Base-by-base conservation (phyloP, 2,888 invertebrate species). In the Anthrax anthrax region DNA sequence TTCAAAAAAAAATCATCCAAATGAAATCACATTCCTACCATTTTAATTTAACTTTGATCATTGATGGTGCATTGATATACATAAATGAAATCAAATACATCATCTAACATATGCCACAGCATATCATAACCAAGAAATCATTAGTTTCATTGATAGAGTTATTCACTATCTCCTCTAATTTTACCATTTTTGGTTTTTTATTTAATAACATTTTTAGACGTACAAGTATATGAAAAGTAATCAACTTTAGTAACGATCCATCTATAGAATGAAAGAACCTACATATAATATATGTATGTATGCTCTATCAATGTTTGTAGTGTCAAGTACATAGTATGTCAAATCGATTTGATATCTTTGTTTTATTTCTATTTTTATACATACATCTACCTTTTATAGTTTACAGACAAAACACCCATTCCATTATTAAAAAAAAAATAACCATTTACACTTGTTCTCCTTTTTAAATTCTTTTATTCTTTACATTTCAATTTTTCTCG, bases 261-360 rank as follows among this genome's bases (percentile, higher is more conserved):
- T 6, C 23, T 23, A 23, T 23, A 23, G 23, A 23, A 23, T 8
- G 23, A 6, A 23, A 23, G 8, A 23, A 4, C 8, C 4, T 23
- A 23, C 23, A 23, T 23, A 23, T 23, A 23, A 8, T 23, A 23
- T 5, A 32, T 32, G 29, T 12, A 12, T 12, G 29, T 32, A 32
- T 32, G 13, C 8, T 6, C 23, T 23, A n/a, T n/a, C n/a, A 32
- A 12, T 32, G 29, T 32, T 12, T 32, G 6, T 9, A 32, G 29
- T 32, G 29, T 32, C 29, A 32, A 32, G 12, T 12, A 12, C 12
- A 32, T 39, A 44, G 50, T 46, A 50, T 50, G 46, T 50, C 51
- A 51, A 51, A 51, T 51, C 49, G 51, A 51, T 51, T 51, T 51
- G 48, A 51, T 47, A 47, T 38, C 47, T 51, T 51, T 51, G 45